Evolutionary conservation across 1,140 invertebrate species (phyloP).

Genomic region (Anoplolepis gracilipes): DNA sequence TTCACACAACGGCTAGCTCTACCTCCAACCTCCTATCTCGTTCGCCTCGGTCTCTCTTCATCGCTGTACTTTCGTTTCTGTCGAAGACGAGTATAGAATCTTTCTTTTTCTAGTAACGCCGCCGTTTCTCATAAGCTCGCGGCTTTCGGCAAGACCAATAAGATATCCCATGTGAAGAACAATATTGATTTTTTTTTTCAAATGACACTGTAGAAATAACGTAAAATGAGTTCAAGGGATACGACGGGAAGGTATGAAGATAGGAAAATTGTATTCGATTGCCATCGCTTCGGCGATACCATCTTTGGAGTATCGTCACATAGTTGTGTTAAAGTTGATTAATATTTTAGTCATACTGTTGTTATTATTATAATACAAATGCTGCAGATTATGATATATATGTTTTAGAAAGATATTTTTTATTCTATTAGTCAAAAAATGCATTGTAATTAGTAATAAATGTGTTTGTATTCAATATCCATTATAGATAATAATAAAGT

Average conservation of each 20-base stretch:
- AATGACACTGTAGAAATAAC: slow-evolving; percentile 6
- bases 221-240: slow-evolving; percentile 7
- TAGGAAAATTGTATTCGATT: slow-evolving; percentile 36
- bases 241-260: neutral
- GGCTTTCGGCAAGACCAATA: slow-evolving; percentile 63
- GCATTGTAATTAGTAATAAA: neutral
- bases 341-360: neutral
- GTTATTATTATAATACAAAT: neutral
- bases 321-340: neutral
- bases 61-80: slow-evolving; percentile 20
- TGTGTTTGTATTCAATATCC: neutral
- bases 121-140: slow-evolving; percentile 41
- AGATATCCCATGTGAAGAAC: slow-evolving; percentile 19
- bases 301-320: slow-evolving; percentile 1
- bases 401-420: neutral
- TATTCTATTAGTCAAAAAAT: neutral
- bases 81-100: slow-evolving; percentile 45
- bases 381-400: neutral
- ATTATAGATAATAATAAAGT: neutral
- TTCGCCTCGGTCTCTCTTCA: slow-evolving; percentile 43
- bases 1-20: slow-evolving; percentile 74
- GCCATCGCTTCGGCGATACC: slow-evolving; percentile 2
- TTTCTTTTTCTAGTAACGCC: slow-evolving; percentile 2
- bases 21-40: slow-evolving; percentile 38
- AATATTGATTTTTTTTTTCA: slow-evolving; percentile 47